A percentile compares a stretch with the other conserved stretches of the same genome.
These are phyloP conservation scores for Pseudonaja textilis DNA, from an alignment of 2,113 vertebrate species.

Conservation along the genomic window DNA sequence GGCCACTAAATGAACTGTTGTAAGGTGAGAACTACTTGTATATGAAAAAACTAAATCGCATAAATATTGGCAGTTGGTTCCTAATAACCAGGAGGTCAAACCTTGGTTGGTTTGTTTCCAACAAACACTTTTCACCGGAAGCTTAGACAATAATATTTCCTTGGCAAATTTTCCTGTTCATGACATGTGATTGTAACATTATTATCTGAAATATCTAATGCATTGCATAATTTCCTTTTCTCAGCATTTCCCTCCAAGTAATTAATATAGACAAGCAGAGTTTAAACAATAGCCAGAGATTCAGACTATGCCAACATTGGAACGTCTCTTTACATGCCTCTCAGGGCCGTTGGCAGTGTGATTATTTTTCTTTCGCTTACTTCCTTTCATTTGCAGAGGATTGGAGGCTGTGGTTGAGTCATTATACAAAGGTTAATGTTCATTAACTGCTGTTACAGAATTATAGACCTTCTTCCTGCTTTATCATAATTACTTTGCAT, in stretches of 20 bases:
- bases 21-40: not conserved
- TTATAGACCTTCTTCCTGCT: not conserved
- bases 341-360: not conserved
- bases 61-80: not conserved
- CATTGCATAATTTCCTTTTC: not conserved
- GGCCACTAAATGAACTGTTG: not conserved
- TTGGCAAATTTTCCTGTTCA: not conserved
- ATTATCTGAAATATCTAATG: not conserved
- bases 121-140: not conserved
- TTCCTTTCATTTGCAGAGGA: slow-evolving; percentile 5
- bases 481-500: not conserved
- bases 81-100: not conserved
- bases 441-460: slow-evolving; percentile 21
- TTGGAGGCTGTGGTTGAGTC: not conserved
- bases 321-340: slow-evolving; percentile 17
- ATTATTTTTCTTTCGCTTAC: not conserved
- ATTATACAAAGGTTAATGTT: not conserved
- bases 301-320: not conserved
- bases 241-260: not conserved
- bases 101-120: not conserved
- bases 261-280: not conserved
- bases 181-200: not conserved
- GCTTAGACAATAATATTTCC: not conserved
- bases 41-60: not conserved
- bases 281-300: slow-evolving; percentile 14